Percentiles rank a stretch among this genome's conserved stretches.
phyloP scores from a whole-genome alignment of 2,113 vertebrate genomes.

The Gavia stellata region DNA sequence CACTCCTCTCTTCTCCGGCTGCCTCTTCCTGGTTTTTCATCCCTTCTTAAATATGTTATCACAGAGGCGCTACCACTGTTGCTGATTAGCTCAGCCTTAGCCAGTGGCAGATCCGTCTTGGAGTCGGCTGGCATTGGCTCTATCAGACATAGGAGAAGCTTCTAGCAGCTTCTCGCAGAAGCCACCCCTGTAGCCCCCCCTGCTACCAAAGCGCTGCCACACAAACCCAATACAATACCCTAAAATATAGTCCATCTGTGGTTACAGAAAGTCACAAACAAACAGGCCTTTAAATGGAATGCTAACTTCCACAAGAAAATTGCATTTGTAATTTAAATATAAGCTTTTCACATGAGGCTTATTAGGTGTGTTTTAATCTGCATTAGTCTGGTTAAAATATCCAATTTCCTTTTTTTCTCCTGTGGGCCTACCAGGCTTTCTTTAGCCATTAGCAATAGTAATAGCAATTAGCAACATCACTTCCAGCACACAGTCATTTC shows the following conservation, averaged over 20 bases:
- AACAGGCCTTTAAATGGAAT: background rate
- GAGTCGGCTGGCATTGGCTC: too few species aligned
- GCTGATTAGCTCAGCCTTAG: too few species aligned
- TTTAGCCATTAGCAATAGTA: conserved; percentile 32
- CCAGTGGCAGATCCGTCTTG: too few species aligned
- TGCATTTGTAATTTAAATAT: conserved; percentile 48
- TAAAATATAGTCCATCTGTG: background rate
- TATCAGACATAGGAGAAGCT: too few species aligned
- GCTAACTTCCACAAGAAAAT: conserved; percentile 23
- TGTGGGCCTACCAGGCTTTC: conserved; percentile 10
- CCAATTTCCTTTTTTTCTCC: conserved; percentile 27
- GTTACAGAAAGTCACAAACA: background rate
- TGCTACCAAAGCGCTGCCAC: too few species aligned
- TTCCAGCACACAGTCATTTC: conserved; percentile 49
- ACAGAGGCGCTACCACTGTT: too few species aligned
- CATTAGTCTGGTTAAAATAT: conserved; percentile 55
- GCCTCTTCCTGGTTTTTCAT: too few species aligned
- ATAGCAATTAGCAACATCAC: conserved; percentile 48
- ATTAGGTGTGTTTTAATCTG: conserved; percentile 59
- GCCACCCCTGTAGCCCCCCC: too few species aligned
- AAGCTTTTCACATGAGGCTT: conserved; percentile 29
- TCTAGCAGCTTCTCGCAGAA: too few species aligned
- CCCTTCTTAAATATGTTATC: too few species aligned
- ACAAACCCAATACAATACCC: too few species aligned
- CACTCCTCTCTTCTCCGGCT: too few species aligned